Conservation (phyloP, 2,113 vertebrate species). For the Rallus limicola region DNA sequence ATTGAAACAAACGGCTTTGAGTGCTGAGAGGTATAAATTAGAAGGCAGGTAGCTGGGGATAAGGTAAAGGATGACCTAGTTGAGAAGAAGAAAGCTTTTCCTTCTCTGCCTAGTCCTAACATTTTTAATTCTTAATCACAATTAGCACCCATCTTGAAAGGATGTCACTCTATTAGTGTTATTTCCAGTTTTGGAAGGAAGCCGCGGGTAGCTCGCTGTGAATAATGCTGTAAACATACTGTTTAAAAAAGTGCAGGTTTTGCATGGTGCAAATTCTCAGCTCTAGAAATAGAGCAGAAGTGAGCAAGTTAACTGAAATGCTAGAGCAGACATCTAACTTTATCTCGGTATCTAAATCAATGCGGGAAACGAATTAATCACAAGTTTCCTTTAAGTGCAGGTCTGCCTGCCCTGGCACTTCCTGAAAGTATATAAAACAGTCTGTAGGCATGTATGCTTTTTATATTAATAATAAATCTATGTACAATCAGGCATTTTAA, state of each 20-base stretch:
- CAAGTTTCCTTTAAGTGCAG: slow-evolving; percentile 22
- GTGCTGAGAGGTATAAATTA: slow-evolving; percentile 30
- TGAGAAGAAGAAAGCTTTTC: slow-evolving; percentile 18
- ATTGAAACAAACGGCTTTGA: slow-evolving; percentile 11
- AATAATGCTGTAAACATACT: background rate
- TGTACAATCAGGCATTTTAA: slow-evolving; percentile 54
- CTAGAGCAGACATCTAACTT: background rate
- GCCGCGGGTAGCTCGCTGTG: background rate
- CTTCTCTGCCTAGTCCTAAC: background rate
- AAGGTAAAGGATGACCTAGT: slow-evolving; percentile 39
- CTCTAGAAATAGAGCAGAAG: slow-evolving; percentile 10
- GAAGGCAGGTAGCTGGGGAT: slow-evolving; percentile 19
- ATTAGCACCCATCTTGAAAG: slow-evolving; percentile 14
- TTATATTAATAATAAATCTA: slow-evolving; percentile 64
- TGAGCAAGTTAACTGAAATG: background rate
- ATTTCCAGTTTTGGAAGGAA: background rate
- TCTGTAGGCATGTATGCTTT: slow-evolving; percentile 14
- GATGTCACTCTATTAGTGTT: background rate
- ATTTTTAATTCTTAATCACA: background rate
- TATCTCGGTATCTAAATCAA: slow-evolving; percentile 6
- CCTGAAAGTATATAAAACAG: slow-evolving; percentile 14
- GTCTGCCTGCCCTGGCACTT: background rate
- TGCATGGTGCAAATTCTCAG: background rate
- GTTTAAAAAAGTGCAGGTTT: background rate
- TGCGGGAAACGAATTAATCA: slow-evolving; percentile 32